Base-by-base conservation (phyloP, 2,888 invertebrate genomes). In the Agriopis aurantiaria region DNA sequence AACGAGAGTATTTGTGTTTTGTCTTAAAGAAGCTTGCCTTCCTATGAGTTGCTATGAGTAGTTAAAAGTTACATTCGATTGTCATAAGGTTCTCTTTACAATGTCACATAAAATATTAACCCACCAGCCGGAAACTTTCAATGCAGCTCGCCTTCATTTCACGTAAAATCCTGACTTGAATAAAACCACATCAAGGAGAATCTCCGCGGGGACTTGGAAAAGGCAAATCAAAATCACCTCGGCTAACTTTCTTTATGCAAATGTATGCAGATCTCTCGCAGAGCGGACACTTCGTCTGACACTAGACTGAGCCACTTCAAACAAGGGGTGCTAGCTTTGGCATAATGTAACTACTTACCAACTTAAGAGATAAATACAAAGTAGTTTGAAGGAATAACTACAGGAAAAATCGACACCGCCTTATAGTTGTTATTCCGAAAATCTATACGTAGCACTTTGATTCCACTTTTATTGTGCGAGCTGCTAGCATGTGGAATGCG, bases 241-340 rank as follows among this genome's bases (percentile, higher is more conserved):
- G 73, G 72, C 68, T 76, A 83, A 81, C 77, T 80, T 79, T 75
- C 78, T 86, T 88, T 88, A 91, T 90, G 88, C 83, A 87, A 90
- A 91, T 90, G 77, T 86, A 90, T 90, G 88, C 82, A 89, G 85
- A 91, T 88, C 49, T 63, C 52, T 79, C 75, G 68, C 72, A 65
- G 68, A 75, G 69, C 76, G 75, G 81, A 84, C 85, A 83, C 84
- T 87, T 82, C 81, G 55, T 14, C 40, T 51, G 55, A 63, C 66
- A 71, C 66, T 59, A 59, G 58, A 49, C 14, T 48, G 58, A 65
- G 61, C 55, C 60, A 63, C 75, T 77, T 71, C 52, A 76, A 73
- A 68, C 68, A 75, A 77, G 78, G 74, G 68, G 56, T 61, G 43
- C 45, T n/a, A 58, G 46, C 57, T 57, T 45, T 45, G 45, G 43